Percentiles rank a stretch among this genome's conserved stretches.
Evolutionary conservation across 2,888 invertebrate species (phyloP).

Genomic region (Thymelicus acteon): DNA sequence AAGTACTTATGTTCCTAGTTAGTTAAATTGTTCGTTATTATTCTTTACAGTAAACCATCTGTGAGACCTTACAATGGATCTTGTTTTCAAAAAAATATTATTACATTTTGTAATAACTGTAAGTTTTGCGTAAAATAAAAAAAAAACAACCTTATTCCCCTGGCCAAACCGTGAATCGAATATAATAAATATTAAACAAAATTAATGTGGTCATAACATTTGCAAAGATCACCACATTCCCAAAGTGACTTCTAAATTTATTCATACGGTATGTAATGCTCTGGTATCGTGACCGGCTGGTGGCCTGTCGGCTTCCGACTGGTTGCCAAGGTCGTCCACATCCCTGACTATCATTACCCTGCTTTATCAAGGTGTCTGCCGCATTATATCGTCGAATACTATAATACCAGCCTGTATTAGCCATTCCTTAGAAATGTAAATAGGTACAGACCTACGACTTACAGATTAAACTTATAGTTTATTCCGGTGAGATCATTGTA

Average conservation of each 20-base stretch:
- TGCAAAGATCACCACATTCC: constrained; percentile 29
- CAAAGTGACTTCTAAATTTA: constrained; percentile 22
- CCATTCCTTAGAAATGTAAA: constrained; percentile 13
- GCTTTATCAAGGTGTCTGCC: constrained; percentile 30
- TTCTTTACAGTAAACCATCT: no score
- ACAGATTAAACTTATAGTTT: background rate
- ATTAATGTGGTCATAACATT: background rate
- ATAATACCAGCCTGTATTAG: constrained; percentile 18
- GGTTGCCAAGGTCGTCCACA: constrained; percentile 41
- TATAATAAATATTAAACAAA: background rate
- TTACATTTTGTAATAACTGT: no score
- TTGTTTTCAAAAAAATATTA: no score
- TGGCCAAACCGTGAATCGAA: background rate
- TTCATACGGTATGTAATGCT: constrained; percentile 36
- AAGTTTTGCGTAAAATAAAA: no score
- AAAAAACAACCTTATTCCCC: background rate
- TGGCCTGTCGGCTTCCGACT: constrained; percentile 40
- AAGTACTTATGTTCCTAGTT: no score
- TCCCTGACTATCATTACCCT: constrained; percentile 41
- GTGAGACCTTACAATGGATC: no score
- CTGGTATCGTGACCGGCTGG: constrained; percentile 38
- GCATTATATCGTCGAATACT: constrained; percentile 25
- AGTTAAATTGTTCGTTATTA: no score
- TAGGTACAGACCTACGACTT: no score
- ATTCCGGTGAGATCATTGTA: background rate